A percentile compares a stretch with the other conserved stretches of the same genome.
phyloP scores from a whole-genome alignment of 1,140 invertebrate genomes.

The Drosophila grimshawi region DNA sequence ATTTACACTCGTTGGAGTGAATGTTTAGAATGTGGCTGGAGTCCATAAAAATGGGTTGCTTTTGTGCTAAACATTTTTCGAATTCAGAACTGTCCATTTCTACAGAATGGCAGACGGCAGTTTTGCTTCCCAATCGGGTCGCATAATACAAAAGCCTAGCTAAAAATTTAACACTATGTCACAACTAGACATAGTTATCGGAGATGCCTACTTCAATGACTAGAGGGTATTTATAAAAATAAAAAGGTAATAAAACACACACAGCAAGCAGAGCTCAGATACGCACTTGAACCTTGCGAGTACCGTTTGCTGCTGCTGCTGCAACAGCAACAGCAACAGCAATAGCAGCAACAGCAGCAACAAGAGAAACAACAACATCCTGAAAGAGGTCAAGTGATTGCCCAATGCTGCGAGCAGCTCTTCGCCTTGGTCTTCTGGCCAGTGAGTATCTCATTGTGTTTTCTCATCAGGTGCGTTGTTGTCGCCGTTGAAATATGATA shows the following conservation, averaged over 20 bases:
- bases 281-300: conserved; percentile 71
- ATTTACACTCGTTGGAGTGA: background rate
- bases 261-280: conserved; percentile 33
- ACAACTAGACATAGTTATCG: background rate
- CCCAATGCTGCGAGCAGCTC: conserved; percentile 51
- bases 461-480: conserved; percentile 75
- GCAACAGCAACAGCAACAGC: conserved; percentile 15
- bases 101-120: too few relatives aligned
- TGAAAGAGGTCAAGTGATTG: conserved; percentile 82
- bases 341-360: conserved; percentile 1
- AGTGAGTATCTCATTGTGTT: conserved; percentile 74
- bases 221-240: conserved; percentile 24
- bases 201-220: background rate
- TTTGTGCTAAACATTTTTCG: too few relatives aligned
- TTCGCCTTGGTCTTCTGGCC: conserved; percentile 23
- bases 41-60: background rate
- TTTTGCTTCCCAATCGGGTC: too few relatives aligned
- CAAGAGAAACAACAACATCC: conserved; percentile 71
- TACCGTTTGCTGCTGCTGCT: conserved; percentile 33
- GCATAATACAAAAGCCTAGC: too few relatives aligned
- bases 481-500: conserved; percentile 71
- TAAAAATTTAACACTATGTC: too few relatives aligned
- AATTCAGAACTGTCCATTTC: too few relatives aligned
- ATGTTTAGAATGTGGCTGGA: background rate
- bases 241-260: background rate